Conservation (phyloP, 1,140 invertebrate species). For the Drosophila gunungcola region DNA sequence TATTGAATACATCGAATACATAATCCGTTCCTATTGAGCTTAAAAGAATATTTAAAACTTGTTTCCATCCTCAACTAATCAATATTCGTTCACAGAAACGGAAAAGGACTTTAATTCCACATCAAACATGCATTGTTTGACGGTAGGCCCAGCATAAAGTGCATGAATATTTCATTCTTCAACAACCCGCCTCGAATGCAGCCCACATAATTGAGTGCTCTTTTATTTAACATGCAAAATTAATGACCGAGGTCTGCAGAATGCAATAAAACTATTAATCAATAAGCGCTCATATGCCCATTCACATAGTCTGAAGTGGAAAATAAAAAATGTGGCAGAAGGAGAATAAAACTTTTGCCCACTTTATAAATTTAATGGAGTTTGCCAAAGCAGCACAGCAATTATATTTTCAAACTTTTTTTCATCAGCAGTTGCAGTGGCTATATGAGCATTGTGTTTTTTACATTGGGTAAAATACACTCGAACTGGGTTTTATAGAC, state of each 20-base stretch:
- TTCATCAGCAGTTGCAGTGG: slow-evolving; percentile 20
- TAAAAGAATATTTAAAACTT: slow-evolving; percentile 13
- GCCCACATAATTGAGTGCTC: slow-evolving; percentile 69
- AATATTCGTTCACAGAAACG: slow-evolving; percentile 18
- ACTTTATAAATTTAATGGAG: slow-evolving; percentile 75
- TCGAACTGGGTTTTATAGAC: neutral
- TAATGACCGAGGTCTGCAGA: slow-evolving; percentile 60
- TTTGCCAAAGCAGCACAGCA: slow-evolving; percentile 63
- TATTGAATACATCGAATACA: neutral
- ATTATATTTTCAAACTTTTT: slow-evolving; percentile 79
- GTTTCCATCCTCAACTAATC: slow-evolving; percentile 22
- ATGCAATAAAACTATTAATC: slow-evolving; percentile 77
- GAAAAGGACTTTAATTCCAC: slow-evolving; percentile 30
- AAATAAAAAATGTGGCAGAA: slow-evolving; percentile 23
- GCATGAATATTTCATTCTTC: slow-evolving; percentile 46
- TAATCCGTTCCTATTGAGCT: slow-evolving; percentile 8
- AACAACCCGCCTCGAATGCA: slow-evolving; percentile 17
- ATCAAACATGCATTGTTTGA: slow-evolving; percentile 52
- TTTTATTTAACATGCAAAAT: slow-evolving; percentile 75
- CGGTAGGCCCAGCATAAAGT: slow-evolving; percentile 34
- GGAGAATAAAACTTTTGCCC: slow-evolving; percentile 43
- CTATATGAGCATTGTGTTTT: slow-evolving; percentile 8
- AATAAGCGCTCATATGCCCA: slow-evolving; percentile 57
- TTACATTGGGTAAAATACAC: slow-evolving; percentile 5
- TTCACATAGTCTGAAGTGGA: slow-evolving; percentile 15